These are phyloP conservation scores for Asobara japonica DNA, from an alignment of 1,140 invertebrate genomes.

Conservation along the genomic window DNA sequence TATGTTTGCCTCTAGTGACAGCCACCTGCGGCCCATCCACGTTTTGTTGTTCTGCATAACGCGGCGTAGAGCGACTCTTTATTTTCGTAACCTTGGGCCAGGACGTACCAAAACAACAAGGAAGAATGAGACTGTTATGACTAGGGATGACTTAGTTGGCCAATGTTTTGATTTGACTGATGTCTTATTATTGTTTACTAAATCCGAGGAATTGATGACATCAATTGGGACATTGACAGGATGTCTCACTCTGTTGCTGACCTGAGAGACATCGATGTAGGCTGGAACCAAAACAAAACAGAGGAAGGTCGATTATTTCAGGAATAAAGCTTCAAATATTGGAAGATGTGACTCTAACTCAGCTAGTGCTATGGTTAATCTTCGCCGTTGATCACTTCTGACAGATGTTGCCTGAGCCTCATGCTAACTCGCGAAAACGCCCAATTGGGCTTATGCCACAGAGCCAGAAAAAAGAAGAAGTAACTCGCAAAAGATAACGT, in stretches of 20 bases:
- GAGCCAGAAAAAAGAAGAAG: no score
- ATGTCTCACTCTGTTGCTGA: no score
- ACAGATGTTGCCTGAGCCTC: neutral
- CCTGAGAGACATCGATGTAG: no score
- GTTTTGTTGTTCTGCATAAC: conserved; percentile 25
- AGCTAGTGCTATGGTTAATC: no score
- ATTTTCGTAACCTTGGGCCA: neutral
- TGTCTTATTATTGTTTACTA: neutral
- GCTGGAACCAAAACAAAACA: no score
- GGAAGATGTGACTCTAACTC: no score
- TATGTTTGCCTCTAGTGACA: conserved; percentile 57
- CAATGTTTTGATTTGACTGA: neutral
- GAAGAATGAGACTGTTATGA: no score
- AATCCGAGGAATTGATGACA: neutral
- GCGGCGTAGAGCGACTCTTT: neutral
- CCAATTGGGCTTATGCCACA: no score
- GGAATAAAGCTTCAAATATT: no score
- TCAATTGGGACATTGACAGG: neutral
- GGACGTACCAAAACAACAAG: neutral
- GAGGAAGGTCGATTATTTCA: no score
- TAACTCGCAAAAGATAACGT: no score
- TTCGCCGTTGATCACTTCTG: neutral
- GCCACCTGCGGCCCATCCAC: conserved; percentile 54
- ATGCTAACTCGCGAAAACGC: neutral
- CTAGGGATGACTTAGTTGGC: no score